A percentile compares a stretch with the other conserved stretches of the same genome.
phyloP scores from a whole-genome alignment of 2,113 vertebrate species.

The Bambusicola thoracicus region DNA sequence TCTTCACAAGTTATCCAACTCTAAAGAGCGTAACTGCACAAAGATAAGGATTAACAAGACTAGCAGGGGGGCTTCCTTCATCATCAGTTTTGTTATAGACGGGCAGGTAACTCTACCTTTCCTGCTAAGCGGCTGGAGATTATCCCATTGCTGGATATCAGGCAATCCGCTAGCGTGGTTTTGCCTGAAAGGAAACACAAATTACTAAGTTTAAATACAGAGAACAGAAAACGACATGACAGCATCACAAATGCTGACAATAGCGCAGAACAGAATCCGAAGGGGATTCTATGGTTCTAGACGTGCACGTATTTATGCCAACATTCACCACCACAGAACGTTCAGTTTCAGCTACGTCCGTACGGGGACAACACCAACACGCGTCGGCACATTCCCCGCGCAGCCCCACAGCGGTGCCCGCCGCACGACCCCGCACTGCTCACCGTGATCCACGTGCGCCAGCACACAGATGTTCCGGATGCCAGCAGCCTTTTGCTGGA shows the following conservation, averaged over 20 bases:
- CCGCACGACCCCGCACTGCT: no score
- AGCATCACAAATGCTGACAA: neutral
- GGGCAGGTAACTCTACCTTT: constrained; percentile 82
- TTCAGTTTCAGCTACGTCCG: neutral
- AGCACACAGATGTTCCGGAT: constrained; percentile 94
- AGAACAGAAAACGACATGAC: rapidly evolving
- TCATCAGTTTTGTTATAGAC: neutral
- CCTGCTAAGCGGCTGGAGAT: constrained; percentile 94
- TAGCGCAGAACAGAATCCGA: no score
- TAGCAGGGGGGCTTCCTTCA: neutral
- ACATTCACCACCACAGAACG: neutral
- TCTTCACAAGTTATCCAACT: neutral
- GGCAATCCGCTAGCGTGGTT: constrained; percentile 94
- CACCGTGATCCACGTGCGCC: constrained; percentile 96
- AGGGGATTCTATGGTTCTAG: no score
- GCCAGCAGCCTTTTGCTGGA: constrained; percentile 86
- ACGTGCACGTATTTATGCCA: rapidly evolving
- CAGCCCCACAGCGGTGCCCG: neutral
- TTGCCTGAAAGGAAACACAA: constrained; percentile 84
- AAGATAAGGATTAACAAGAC: neutral
- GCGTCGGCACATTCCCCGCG: neutral
- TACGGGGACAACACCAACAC: rapidly evolving
- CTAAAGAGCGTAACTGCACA: rapidly evolving
- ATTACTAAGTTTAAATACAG: neutral
- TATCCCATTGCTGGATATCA: constrained; percentile 96